Base-by-base conservation (phyloP, 2,113 vertebrate species). In the Sylvietta virens region DNA sequence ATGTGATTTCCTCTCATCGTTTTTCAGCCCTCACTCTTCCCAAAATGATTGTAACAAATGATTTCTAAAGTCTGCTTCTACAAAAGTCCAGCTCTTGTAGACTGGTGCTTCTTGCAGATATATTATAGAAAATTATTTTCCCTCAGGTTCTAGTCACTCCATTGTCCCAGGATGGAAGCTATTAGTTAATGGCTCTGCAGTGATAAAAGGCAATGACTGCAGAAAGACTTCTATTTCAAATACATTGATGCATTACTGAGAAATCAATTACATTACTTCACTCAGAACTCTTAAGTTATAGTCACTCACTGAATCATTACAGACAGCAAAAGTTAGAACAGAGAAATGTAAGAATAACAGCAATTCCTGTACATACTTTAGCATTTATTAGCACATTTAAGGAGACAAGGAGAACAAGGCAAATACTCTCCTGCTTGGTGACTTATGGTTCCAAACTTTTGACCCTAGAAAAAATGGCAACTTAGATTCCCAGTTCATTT, bases 241-340 rank as follows among this genome's bases (percentile, higher is more conserved):
- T 42, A 83, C 69, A 54, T 3, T 19, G 76, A 80, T 0, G 5
- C 61, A 67, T 92, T 82, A 90, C 20, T 61, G 62, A 88, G 47
- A 92, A 90, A 94, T 76, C 66, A 28, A 76, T 86, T 91, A 80
- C 50, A 86, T 86, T 61, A 82, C 60, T 95, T 94, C 76, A 84
- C 60, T 47, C 58, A 83, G 77, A 93, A 77, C 67, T 82, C 39
- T 13, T 16, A 65, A 60, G n/a, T 76, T 80, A 64, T 14, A 82
- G 66, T 66, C 15, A 53, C 27, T 83, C 42, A 60, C 26, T 37
- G 74, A 86, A 86, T 77, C 54, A 70, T 58, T 83, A 81, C 9
- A 81, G 35, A 71, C 0, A 0, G 17, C 10, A 66, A 62, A 73
- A 77, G 30, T 73, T 35, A 73, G 45, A 83, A 72, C 40, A 80